Base-by-base conservation (phyloP, 2,797 vertebrate genomes). In the Lophius americanus region DNA sequence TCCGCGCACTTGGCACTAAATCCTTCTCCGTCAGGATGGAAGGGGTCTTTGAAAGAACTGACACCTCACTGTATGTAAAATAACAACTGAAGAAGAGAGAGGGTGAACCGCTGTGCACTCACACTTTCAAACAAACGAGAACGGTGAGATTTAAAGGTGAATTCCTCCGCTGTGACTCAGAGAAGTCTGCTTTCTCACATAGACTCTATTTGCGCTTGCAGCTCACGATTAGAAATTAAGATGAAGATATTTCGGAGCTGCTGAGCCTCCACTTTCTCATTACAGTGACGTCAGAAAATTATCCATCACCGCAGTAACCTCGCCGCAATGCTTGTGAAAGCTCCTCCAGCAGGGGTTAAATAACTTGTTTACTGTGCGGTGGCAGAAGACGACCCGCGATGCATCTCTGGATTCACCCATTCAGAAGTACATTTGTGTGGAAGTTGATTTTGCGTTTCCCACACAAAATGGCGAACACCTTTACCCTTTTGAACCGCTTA, bases 401-500 rank as follows among this genome's bases (percentile, higher is more conserved):
- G 32, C 41, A 48, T 35, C 64, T 9, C 14, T 0, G 55, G 57
- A 68, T 58, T 73, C 35, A 50, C 33, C 41, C 11, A 58, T 47
- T 49, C 58, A 67, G 64, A 32, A 6, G n/a, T 6, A 23, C 51
- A 59, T 48, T 65, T 64, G 39, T 72, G 60, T 63, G 23, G 38
- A 78, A 8, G 35, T 52, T 63, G 43, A 36, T 64, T 71, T 68
- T 61, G 10, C 39, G 51, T 32, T 62, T 42, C 42, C 60, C 50
- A 65, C 32, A 81, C 54, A 72, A 75, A 23, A 23, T 23, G 23
- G 23, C 23, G 23, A 23, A 23, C 23, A 71, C 57, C 52, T 77
- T 10, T 9, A 37, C 50, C 62, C 56, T 39, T 7, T 73, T 57
- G 68, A 85, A 61, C 65, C 59, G 62, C 75, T 69, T 80, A 64